Conservation (phyloP, 2,113 vertebrate genomes). For the Prionailurus bengalensis region DNA sequence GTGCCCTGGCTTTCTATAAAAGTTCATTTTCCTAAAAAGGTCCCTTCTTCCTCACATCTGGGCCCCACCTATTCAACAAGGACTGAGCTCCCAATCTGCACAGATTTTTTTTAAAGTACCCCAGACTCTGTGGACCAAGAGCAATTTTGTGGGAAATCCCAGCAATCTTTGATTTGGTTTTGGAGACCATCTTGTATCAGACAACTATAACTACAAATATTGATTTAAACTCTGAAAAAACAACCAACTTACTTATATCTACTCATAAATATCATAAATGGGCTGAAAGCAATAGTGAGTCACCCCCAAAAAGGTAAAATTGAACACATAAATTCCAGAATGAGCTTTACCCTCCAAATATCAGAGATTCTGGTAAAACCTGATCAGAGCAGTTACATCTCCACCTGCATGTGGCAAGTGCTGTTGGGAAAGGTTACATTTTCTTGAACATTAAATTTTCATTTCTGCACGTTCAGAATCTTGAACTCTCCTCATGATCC, state of each 20-base stretch:
- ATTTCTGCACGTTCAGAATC: neutral
- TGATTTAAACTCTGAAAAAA: constrained; percentile 45
- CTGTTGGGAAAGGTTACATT: neutral
- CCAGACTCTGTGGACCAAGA: neutral
- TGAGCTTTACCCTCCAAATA: neutral
- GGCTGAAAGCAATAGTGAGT: constrained; percentile 14
- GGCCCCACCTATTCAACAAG: neutral
- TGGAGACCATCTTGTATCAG: neutral
- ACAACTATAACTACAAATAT: neutral
- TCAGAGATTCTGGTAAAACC: constrained; percentile 9
- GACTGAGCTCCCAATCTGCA: neutral
- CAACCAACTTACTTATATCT: neutral
- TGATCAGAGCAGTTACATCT: neutral
- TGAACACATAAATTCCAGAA: constrained; percentile 27
- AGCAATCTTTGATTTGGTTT: neutral
- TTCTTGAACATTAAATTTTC: neutral
- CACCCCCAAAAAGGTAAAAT: neutral
- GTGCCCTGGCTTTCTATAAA: neutral
- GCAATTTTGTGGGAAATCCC: neutral
- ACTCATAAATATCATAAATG: neutral
- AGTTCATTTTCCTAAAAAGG: neutral
- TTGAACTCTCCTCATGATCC: neutral
- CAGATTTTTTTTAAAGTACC: neutral
- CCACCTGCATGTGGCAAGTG: neutral
- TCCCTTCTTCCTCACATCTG: neutral